A percentile compares a stretch with the other conserved stretches of the same genome.
Evolutionary conservation across 2,888 invertebrate species (phyloP).

Genomic region (Eristalis tenax): DNA sequence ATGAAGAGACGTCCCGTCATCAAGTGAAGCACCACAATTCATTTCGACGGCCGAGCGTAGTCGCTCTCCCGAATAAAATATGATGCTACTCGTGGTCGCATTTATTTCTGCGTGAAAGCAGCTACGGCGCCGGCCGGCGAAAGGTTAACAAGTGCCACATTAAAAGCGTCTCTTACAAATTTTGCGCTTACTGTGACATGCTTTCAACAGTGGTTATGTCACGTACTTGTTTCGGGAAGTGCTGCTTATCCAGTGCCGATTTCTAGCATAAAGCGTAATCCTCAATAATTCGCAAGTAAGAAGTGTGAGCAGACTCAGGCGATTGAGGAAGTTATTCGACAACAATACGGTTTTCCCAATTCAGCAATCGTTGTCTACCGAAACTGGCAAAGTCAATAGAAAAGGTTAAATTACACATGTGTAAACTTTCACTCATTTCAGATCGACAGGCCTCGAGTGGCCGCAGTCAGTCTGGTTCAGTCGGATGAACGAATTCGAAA

Average conservation of each 20-base stretch:
- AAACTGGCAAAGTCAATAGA: background rate
- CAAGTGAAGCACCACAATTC: background rate
- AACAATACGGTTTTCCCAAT: background rate
- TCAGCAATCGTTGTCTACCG: background rate
- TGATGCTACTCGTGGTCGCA: background rate
- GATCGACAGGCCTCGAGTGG: background rate
- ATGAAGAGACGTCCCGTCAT: background rate
- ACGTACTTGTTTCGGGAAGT: background rate
- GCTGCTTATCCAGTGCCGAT: too few species aligned
- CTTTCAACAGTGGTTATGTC: background rate
- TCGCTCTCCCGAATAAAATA: background rate
- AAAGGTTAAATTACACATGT: background rate
- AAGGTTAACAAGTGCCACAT: too few species aligned
- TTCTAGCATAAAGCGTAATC: too few species aligned
- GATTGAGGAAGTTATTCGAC: background rate
- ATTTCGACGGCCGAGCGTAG: background rate
- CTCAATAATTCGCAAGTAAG: too few species aligned
- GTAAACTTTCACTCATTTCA: background rate
- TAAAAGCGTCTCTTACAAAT: too few species aligned
- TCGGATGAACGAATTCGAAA: conserved; percentile 12
- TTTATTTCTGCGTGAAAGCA: background rate
- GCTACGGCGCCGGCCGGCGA: background rate
- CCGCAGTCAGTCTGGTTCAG: background rate
- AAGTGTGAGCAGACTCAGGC: too few species aligned
- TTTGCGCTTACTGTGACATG: background rate